Evolutionary conservation across 2,888 invertebrate species (phyloP).

Genomic region (Leucophenga montana): DNA sequence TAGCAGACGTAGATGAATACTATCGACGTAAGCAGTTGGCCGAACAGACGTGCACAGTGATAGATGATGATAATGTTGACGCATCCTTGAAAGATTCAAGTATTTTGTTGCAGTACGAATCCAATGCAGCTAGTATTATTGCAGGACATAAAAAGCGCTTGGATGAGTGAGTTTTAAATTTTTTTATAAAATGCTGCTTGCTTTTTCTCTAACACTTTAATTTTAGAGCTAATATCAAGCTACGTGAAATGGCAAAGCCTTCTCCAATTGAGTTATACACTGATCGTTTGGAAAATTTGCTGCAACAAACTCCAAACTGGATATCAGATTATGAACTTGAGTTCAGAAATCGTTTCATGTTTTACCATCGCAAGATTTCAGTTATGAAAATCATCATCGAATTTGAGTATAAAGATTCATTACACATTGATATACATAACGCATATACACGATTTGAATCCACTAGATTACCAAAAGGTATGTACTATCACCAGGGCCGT

Average conservation of each 20-base stretch:
- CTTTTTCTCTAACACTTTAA: not conserved
- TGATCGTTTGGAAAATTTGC: slow-evolving; percentile 35
- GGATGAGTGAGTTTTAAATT: not conserved
- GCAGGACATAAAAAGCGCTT: not conserved
- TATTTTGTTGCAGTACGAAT: not conserved
- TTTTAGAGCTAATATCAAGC: not conserved
- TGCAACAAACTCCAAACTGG: slow-evolving; percentile 54
- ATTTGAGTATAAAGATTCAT: slow-evolving; percentile 47
- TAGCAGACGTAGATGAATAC: slow-evolving; percentile 52
- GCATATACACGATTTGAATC: slow-evolving; percentile 35
- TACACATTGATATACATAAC: slow-evolving; percentile 47
- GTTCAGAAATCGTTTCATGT: slow-evolving; percentile 40
- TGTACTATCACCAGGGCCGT: too few relatives aligned
- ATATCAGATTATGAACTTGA: slow-evolving; percentile 57
- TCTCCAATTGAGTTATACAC: slow-evolving; percentile 34
- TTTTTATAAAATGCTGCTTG: not conserved
- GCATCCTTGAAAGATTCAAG: not conserved
- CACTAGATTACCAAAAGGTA: slow-evolving; percentile 36
- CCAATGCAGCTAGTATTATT: not conserved
- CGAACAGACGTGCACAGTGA: slow-evolving; percentile 16
- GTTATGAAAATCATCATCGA: slow-evolving; percentile 44
- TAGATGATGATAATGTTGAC: slow-evolving; percentile 25
- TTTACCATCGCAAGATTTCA: slow-evolving; percentile 42
- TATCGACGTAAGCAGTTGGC: slow-evolving; percentile 36
- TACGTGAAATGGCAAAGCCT: not conserved